Conservation (phyloP, 2,888 invertebrate genomes). For the Neoaliturus tenellus region DNA sequence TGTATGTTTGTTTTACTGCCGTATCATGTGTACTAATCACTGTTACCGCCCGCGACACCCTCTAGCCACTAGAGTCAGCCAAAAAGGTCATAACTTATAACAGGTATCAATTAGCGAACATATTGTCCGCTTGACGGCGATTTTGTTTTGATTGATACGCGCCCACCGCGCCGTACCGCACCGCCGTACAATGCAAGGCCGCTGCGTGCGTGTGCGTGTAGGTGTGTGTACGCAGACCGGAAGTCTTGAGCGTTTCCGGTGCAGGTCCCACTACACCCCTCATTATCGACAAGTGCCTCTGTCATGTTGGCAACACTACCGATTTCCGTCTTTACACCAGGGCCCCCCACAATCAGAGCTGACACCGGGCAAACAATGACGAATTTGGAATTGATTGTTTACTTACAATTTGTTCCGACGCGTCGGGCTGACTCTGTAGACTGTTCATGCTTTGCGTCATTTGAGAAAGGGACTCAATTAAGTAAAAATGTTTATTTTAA, state of each 20-base stretch:
- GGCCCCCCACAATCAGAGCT: not conserved
- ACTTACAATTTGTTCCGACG: not conserved
- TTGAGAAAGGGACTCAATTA: too few species aligned
- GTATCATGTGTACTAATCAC: too few species aligned
- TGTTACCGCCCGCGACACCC: too few species aligned
- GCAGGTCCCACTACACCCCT: slow-evolving; percentile 22
- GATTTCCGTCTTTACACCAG: not conserved
- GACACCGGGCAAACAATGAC: not conserved
- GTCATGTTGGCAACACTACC: not conserved
- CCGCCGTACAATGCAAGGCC: slow-evolving; percentile 22
- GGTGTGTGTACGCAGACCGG: not conserved
- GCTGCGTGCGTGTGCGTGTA: not conserved
- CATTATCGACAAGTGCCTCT: slow-evolving; percentile 22
- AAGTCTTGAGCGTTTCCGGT: slow-evolving; percentile 31
- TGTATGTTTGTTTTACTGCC: too few species aligned
- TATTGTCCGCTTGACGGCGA: not conserved
- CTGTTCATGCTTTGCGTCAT: too few species aligned
- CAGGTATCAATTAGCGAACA: not conserved
- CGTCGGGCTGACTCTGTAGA: too few species aligned
- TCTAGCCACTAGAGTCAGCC: not conserved
- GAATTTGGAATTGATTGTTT: not conserved
- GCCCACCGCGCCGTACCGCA: too few species aligned
- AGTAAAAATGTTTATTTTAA: too few species aligned
- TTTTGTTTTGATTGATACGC: slow-evolving; percentile 35
- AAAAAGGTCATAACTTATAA: not conserved